A percentile compares a stretch with the other conserved stretches of the same genome.
phyloP scores from a whole-genome alignment of 2,797 vertebrate species.

The Pyrrhura leucotis region DNA sequence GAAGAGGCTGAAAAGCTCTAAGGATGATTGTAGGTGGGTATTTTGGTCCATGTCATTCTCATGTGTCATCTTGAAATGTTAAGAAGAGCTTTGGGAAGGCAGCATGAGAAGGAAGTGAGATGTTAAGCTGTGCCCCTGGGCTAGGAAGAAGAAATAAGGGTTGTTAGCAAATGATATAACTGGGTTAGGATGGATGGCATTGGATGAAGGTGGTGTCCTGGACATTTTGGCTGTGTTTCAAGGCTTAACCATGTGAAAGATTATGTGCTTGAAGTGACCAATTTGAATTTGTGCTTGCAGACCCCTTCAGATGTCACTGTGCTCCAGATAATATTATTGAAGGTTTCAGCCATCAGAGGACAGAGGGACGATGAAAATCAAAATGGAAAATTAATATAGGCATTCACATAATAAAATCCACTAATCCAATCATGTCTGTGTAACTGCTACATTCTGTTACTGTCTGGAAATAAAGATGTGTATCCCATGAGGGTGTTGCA shows the following conservation, averaged over 20 bases:
- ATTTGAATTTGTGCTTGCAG: not conserved
- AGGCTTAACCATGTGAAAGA: not conserved
- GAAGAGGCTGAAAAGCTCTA: not conserved
- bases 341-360: not conserved
- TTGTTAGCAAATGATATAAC: not conserved
- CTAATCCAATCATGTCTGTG: slow-evolving; percentile 20
- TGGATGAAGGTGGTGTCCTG: not conserved
- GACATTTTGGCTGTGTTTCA: not conserved
- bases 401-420: slow-evolving; percentile 13
- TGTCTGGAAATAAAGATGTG: not conserved
- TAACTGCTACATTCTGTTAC: not conserved
- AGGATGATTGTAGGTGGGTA: not conserved
- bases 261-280: not conserved
- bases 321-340: not conserved
- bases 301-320: not conserved
- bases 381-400: slow-evolving; percentile 3
- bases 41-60: not conserved
- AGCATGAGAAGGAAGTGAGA: not conserved
- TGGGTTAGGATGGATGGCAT: not conserved
- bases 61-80: not conserved
- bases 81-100: not conserved
- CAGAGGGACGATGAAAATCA: not conserved
- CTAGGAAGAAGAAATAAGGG: not conserved
- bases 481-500: not conserved
- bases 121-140: not conserved